Base-by-base conservation (phyloP, 1,140 invertebrate species). In the Olivierus martensii region DNA sequence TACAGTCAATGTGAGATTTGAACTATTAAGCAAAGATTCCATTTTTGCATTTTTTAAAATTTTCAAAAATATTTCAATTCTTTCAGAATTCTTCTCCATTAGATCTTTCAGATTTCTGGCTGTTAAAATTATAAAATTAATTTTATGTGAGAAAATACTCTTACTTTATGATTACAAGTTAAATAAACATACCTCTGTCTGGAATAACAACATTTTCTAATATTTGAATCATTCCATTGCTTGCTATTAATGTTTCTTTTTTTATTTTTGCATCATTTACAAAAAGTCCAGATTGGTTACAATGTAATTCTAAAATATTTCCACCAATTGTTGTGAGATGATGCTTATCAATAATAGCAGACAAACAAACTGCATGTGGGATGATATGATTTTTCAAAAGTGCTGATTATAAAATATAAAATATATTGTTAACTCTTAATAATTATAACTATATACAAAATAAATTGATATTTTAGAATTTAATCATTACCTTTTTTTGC, bases 1-100 rank as follows among this genome's bases (percentile, higher is more conserved):
- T 4, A 78, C 51, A 2, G 76, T 78, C n/a, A 70, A 61, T 21
- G 74, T 68, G 17, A 70, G 71, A 7, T 69, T 67, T 14, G 62
- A 61, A 15, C 69, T 63, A n/a, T 63, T 51, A 5, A 77, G 61
- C 36, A 58, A 63, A 62, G 36, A 75, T 46, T 45, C 72, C 18
- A 74, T 49, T 1, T 69, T 70, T 10, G 70, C 68, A 19, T 63
- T 65, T 49, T 61, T 64, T 5, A 71, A 65, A 35, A 73, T 56
- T 43, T 71, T 63, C 5, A 64, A 52, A 55, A 74, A 73, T 6
- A 64, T 69, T 12, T 51, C 53, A 19, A 72, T 52, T 22, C 68
- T 60, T 9, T 66, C 59, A 4, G 63, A 49, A 12, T 51, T 56
- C 47, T 70, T 62, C 3, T 58, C 55, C 35, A 57, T 35, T 36